Evolutionary conservation across 2,113 vertebrate species (phyloP), one percentile per base, ranked within the genome.

Genomic region (Terrapene triunguis): DNA sequence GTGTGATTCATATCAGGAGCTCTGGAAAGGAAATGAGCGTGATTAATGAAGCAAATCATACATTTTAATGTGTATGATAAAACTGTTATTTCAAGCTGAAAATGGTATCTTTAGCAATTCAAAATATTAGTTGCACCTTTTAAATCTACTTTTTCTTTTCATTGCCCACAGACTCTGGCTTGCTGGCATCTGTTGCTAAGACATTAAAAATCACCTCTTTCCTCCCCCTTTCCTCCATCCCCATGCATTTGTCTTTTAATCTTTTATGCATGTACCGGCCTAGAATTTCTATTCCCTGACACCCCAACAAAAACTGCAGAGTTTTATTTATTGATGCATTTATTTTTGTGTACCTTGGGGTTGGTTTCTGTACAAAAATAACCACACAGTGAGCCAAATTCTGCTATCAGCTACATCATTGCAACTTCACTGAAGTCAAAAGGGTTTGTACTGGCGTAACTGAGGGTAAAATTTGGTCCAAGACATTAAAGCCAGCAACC

Each of bases 31-130:
- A 98, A 98, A 98, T 96, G 88, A 97, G 94, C 48, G 83, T 97
- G 96, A 98, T 98, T 98, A 98, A 98, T 98, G 97, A 98, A 95
- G 83, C 97, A 94, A 97, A 98, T 98, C 96, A 95, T 94, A 96
- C 97, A 82, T 98, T 98, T 98, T 98, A 97, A 96, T 85, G 94
- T 88, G 92, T 88, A 80, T 91, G 93, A 96, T 96, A 97, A 98
- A 97, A 97, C 38, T 97, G 55, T 93, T 95, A 97, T 94, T 97
- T 83, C 83, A 92, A 98, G 96, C 93, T 88, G 94, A 97, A 98
- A 98, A 97, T 96, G 97, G 50, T 92, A 82, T 96, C 84, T 95
- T 96, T 94, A 95, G 95, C 94, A 97, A 96, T 94, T 97, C 89
- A 94, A 95, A 96, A 94, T 93, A 94, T 42, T 85, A 95, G 96